These are phyloP conservation scores for Penaeus japonicus DNA, from an alignment of 1,140 invertebrate species.

Conservation along the genomic window DNA sequence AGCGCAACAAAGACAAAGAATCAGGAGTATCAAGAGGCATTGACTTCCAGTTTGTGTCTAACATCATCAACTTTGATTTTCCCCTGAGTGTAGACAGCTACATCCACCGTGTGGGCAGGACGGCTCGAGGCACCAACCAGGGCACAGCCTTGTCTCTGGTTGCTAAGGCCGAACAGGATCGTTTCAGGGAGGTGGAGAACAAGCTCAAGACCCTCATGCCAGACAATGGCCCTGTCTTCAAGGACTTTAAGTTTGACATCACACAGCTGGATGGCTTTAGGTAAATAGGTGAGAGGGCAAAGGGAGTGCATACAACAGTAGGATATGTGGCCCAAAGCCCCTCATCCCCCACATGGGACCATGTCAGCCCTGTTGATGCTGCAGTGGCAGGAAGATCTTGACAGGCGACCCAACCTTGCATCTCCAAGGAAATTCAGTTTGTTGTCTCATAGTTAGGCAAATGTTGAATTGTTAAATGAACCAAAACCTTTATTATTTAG, in stretches of 20 bases:
- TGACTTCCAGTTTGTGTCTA: conserved; percentile 96
- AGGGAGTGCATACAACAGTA: too few relatives aligned
- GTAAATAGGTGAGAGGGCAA: not conserved
- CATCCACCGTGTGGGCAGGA: conserved; percentile 92
- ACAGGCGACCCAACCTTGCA: too few relatives aligned
- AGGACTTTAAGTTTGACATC: conserved; percentile 56
- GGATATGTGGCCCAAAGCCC: too few relatives aligned
- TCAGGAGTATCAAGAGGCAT: conserved; percentile 95
- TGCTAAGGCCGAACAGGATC: conserved; percentile 78
- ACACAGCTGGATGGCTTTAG: conserved; percentile 52
- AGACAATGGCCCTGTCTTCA: conserved; percentile 60
- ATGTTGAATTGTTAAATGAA: too few relatives aligned
- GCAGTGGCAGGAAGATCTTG: too few relatives aligned
- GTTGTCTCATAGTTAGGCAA: too few relatives aligned
- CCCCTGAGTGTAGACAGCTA: conserved; percentile 87
- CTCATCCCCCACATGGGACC: too few relatives aligned
- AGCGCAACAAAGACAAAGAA: conserved; percentile 86
- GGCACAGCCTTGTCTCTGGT: conserved; percentile 96
- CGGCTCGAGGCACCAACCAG: conserved; percentile 91
- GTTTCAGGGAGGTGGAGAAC: conserved; percentile 80
- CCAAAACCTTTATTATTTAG: too few relatives aligned
- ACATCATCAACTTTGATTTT: conserved; percentile 99
- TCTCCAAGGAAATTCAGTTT: too few relatives aligned
- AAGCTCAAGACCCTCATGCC: conserved; percentile 72
- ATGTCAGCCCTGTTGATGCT: too few relatives aligned